phyloP scores from a whole-genome alignment of 2,888 invertebrate genomes.

The Papilio protenor region DNA sequence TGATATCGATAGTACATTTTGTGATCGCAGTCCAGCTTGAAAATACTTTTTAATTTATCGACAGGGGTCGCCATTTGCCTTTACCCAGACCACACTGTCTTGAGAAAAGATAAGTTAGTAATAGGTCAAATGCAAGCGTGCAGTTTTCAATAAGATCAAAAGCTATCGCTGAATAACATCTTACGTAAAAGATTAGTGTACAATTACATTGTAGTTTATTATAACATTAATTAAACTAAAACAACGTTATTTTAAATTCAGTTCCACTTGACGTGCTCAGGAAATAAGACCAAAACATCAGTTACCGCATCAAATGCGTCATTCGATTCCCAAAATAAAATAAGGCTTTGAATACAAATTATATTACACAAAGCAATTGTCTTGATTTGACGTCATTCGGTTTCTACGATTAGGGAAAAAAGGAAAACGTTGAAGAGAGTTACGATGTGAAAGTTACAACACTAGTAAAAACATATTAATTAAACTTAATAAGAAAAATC shows the following conservation, averaged over 20 bases:
- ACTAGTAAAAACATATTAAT: too few relatives aligned
- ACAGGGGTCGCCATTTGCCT: neutral
- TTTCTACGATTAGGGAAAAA: neutral
- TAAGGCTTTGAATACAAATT: conserved; percentile 16
- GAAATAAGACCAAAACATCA: neutral
- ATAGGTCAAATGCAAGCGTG: conserved; percentile 3
- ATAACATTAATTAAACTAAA: neutral
- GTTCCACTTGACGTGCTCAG: neutral
- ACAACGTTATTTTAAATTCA: neutral
- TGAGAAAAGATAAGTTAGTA: conserved; percentile 1
- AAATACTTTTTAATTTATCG: neutral
- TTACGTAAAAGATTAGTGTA: neutral
- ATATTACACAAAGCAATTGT: conserved; percentile 8
- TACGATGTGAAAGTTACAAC: conserved; percentile 7
- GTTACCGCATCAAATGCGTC: conserved; percentile 21
- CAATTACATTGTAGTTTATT: neutral
- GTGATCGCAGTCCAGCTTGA: neutral
- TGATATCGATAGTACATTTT: too few relatives aligned
- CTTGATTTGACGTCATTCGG: neutral
- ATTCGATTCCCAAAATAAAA: conserved; percentile 11
- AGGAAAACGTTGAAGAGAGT: neutral
- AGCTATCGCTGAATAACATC: neutral
- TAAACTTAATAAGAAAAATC: too few relatives aligned
- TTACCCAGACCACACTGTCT: neutral
- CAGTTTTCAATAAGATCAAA: conserved; percentile 4